These are phyloP conservation scores for Melanotaenia parkinsoni DNA, from an alignment of 2,797 vertebrate genomes.

Conservation along the genomic window DNA sequence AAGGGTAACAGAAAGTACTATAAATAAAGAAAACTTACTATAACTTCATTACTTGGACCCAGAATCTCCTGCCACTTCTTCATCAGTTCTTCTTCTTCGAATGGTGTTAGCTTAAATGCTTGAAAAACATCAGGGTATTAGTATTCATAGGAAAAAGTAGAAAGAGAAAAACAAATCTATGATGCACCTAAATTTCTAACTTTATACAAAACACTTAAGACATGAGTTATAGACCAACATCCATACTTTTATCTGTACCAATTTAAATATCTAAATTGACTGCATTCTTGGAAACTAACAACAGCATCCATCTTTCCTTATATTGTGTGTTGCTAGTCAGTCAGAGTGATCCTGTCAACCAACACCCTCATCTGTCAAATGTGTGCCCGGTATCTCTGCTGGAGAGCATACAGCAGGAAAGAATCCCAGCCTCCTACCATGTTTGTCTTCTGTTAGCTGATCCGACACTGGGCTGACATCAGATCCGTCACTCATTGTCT, in stretches of 20 bases:
- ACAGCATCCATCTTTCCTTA: slow-evolving; percentile 27
- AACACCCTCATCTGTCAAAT: slow-evolving; percentile 54
- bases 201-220: background rate
- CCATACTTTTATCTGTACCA: slow-evolving; percentile 11
- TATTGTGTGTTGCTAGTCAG: slow-evolving; percentile 18
- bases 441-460: slow-evolving; percentile 73
- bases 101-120: slow-evolving; percentile 69
- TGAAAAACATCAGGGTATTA: slow-evolving; percentile 23
- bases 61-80: slow-evolving; percentile 92
- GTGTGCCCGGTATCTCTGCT: slow-evolving; percentile 40
- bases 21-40: slow-evolving; percentile 83
- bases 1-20: background rate
- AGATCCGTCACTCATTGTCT: slow-evolving; percentile 71
- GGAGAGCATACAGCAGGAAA: slow-evolving; percentile 27
- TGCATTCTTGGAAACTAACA: slow-evolving; percentile 8
- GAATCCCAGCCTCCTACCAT: slow-evolving; percentile 68
- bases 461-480: slow-evolving; percentile 63
- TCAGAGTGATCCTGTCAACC: slow-evolving; percentile 49
- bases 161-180: background rate
- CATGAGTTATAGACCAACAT: background rate
- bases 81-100: slow-evolving; percentile 82
- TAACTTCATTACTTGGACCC: slow-evolving; percentile 90
- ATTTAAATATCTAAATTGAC: slow-evolving; percentile 12
- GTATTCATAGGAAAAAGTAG: slow-evolving; percentile 5
- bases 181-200: background rate